Evolutionary conservation across 2,113 vertebrate genomes (phyloP), one percentile per base, ranked within the genome.

Genomic region (Corapipo altera): DNA sequence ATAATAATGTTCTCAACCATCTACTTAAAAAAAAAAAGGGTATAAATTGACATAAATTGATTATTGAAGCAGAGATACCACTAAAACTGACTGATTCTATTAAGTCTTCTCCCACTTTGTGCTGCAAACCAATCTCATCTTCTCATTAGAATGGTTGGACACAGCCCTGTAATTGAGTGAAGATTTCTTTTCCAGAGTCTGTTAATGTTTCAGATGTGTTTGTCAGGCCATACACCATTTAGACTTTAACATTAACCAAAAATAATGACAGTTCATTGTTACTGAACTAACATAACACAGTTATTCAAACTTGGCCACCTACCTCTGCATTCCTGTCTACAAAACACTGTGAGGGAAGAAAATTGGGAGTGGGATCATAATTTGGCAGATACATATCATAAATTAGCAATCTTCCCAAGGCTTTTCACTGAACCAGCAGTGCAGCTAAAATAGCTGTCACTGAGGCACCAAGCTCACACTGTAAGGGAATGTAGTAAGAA

Each of bases 11-110:
- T 89, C 90, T 89, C 66, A 85, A 78, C 74, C 66, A 65, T 78
- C 74, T 88, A 61, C 81, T 93, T 94, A 89, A 18, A 85, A 85
- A 91, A 91, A 91, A 97, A 89, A 69, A 52, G 3, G 30, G 19
- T 87, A 61, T 57, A 82, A 81, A 92, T 71, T 80, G 76, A 89
- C 35, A 43, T n/a, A 84, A 87, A 95, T 57, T 37, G 54, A 78
- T 46, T 79, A 72, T 81, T 94, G 92, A 82, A 96, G 39, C 39
- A 65, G 52, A 79, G 49, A 54, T 46, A n/a, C 37, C 27, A 33
- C 57, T 87, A 72, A 89, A 87, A 64, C 19, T 44, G 65, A 57
- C 73, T 67, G 81, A 61, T 93, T 87, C 52, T 89, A 24, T 89
- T 91, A 89, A 75, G 77, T 79, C 64, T 89, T 90, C 48, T 87